Base-by-base conservation (phyloP, 2,797 vertebrate genomes). In the Microctenopoma lineatum region DNA sequence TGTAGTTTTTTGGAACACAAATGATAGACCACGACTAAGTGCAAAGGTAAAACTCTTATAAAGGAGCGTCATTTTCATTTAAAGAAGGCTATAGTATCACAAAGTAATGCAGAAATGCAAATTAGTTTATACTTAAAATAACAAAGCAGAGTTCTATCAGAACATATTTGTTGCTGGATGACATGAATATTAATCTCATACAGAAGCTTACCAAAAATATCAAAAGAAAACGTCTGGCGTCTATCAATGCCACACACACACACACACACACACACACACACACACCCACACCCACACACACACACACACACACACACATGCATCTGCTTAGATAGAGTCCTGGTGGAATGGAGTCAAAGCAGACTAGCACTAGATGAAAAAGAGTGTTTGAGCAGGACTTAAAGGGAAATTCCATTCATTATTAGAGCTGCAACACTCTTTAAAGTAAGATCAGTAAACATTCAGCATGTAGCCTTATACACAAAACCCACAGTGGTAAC, bases 151-250 rank as follows among this genome's bases (percentile, higher is more conserved):
- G 8, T 45, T 51, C 16, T 39, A 56, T 51, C 32, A 45, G 34
- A 56, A 50, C n/a, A 45, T 64, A 52, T 63, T 70, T 48, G 18
- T 52, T 41, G 44, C 18, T 47, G 66, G 52, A 61, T 29, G 57
- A 74, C 66, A 74, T 80, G 66, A 73, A 76, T 81, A 87, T 80
- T 66, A 66, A 85, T 77, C 32, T 56, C 32, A 34, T 41, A 55
- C 59, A 14, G 45, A 39, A 52, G 51, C 34, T 57, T 36, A 21
- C 73, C 75, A 77, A 59, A 81, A 70, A 80, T 80, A 84, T 72
- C 73, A 58, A 56, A 65, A n/a, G 45, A 32, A 32, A 67, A 51
- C 11, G 61, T 8, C 13, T 15, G 4, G 36, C 7, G 29, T 32
- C 29, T 32, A 7, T 38, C 34, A 68, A 46, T 55, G 48, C 51